Base-by-base conservation (phyloP, 2,888 invertebrate genomes). In the Halocaridina rubra region DNA sequence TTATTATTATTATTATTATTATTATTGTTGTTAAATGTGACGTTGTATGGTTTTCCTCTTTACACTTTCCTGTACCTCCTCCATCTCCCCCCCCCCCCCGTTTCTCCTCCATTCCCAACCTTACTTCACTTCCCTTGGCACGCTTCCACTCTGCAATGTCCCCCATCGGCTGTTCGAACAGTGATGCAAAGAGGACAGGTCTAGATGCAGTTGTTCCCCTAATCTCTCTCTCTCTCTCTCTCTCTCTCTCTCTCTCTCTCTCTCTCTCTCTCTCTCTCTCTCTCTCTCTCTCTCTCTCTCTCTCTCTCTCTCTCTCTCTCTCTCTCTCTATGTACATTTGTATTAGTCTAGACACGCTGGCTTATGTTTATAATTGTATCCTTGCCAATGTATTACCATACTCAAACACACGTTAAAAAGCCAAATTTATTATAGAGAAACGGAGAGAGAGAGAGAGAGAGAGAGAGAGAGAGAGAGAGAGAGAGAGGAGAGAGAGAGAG, bases 171-270 rank as follows among this genome's bases (percentile, higher is more conserved):
- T n/a, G n/a, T n/a, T n/a, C n/a, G n/a, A n/a, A n/a, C n/a, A n/a
- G n/a, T n/a, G n/a, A n/a, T n/a, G n/a, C n/a, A n/a, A n/a, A n/a
- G n/a, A n/a, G n/a, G n/a, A n/a, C n/a, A n/a, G n/a, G 10, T 46
- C 16, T 46, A 13, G 1, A 13, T 0, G 13, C 2, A 16, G 46
- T 16, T 1, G 46, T 16, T 1, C 16, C 46, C 0, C 16, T 39
- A 39, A 39, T n/a, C 72, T n/a, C 33, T 32, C 72, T 32, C 72
- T 72, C 72, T 72, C 72, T 67, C 67, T 67, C 72, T 72, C 72
- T 30, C 33, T 72, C 72, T 33, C 72, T 33, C 72, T 72, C 72
- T 72, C 72, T 72, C 72, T 69, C 29, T 30, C 72, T 30, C 32
- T 19, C 24, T 13, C 72, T 33, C 72, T 72, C 72, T 13, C 33